Evolutionary conservation across 2,113 vertebrate genomes (phyloP).

Genomic region (Eulemur rufifrons): DNA sequence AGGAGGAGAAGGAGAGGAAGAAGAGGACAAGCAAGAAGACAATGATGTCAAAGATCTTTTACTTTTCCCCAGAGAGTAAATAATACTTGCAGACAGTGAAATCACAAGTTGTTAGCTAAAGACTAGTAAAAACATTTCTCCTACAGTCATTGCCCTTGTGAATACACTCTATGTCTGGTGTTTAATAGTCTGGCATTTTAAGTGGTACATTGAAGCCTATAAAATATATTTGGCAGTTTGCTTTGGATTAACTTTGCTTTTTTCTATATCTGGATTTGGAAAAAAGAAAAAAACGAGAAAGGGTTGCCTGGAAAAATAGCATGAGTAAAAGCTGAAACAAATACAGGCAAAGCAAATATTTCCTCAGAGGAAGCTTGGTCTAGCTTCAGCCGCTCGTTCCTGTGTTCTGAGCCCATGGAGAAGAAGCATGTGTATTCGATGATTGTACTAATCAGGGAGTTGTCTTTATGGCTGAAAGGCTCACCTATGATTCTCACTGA

Average conservation of each 20-base stretch:
- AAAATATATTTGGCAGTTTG: slow-evolving; percentile 48
- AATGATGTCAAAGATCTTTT: not conserved
- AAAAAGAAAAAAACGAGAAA: not conserved
- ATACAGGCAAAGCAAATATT: not conserved
- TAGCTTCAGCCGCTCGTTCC: not conserved
- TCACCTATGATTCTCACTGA: not conserved
- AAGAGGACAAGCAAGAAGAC: not conserved
- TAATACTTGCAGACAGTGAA: not conserved
- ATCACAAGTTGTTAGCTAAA: slow-evolving; percentile 3
- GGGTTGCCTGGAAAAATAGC: not conserved
- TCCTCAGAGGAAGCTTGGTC: not conserved
- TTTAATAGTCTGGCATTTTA: slow-evolving; percentile 43
- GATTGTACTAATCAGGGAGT: not conserved
- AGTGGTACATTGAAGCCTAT: slow-evolving; percentile 11
- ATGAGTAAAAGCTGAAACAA: slow-evolving; percentile 23
- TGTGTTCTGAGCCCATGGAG: not conserved
- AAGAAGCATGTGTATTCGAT: not conserved
- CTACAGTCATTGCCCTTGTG: not conserved
- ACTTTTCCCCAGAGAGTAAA: not conserved
- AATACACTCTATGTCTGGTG: not conserved
- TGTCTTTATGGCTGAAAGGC: not conserved
- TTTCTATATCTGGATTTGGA: slow-evolving; percentile 11
- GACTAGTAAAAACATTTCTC: not conserved
- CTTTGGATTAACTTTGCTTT: slow-evolving; percentile 31
- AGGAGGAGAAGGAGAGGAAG: not conserved